Base-by-base conservation (phyloP, 1,140 invertebrate genomes). In the Tyrophagus putrescentiae region DNA sequence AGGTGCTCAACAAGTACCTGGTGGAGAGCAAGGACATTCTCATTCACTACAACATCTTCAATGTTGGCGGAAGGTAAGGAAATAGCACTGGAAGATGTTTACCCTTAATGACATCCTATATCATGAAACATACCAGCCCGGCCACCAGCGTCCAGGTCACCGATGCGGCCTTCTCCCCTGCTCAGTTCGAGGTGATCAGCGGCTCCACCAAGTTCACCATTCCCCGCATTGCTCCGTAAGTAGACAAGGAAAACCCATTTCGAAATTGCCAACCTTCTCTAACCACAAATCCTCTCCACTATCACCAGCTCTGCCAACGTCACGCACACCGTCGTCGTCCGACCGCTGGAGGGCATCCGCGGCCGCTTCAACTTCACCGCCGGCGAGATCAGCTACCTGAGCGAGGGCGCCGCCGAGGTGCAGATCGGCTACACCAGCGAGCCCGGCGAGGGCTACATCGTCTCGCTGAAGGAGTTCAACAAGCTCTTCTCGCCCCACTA, bases 21-120 rank as follows among this genome's bases (percentile, higher is more conserved):
- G 93, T 98, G n/a, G 93, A 99, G 78, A 84, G 86, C 69, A 90
- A 91, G 82, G 94, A 98, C 72, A 83, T 97, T 66, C 79, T 97
- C 65, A 84, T 98, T 39, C 89, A 94, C 74, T 85, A 81, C 67
- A 74, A 70, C 58, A 71, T 81, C 33, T 79, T 70, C 68, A 80
- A 79, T 68, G 72, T 78, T 62, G 78, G 78, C 62, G 74, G 72
- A 63, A 75, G 71, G 75, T 76, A 67, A 60, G 7, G 18, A 42
- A 62, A 4, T 59, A 36, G 42, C n/a, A n/a, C n/a, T n/a, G n/a
- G n/a, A n/a, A n/a, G n/a, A n/a, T n/a, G n/a, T n/a, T n/a, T n/a
- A n/a, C n/a, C 6, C 23, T 9, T 21, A 13, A 16, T 6, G 23
- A 16, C 27, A 25, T 11, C 5, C 27, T 7, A 7, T 33, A 18